A percentile compares a stretch with the other conserved stretches of the same genome.
phyloP scores from a whole-genome alignment of 2,113 vertebrate species.

The Dolichallabes microphthalmus region DNA sequence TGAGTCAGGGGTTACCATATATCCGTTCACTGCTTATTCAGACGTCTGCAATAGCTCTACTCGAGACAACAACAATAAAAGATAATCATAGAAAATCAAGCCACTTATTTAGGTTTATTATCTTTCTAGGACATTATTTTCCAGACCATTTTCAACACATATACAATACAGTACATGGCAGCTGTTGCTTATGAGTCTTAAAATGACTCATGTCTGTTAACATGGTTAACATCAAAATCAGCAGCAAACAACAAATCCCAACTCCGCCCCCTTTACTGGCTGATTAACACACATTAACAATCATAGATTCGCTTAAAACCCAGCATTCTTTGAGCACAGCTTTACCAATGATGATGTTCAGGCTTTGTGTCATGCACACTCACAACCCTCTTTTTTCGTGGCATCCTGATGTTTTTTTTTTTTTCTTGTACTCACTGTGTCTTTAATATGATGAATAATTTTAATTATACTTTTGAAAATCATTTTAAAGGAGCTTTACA shows the following conservation, averaged over 20 bases:
- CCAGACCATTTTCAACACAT: background rate
- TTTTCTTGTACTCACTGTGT: background rate
- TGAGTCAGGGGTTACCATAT: constrained; percentile 21
- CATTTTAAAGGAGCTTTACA: background rate
- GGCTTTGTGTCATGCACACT: background rate
- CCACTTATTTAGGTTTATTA: background rate
- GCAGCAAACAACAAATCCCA: background rate
- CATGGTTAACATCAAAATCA: background rate
- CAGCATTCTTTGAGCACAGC: background rate
- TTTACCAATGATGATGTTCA: background rate
- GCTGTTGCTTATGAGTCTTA: background rate
- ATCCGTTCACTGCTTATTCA: constrained; percentile 19
- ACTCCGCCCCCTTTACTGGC: background rate
- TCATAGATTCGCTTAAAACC: background rate
- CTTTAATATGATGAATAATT: background rate
- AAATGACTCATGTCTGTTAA: background rate
- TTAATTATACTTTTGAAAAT: background rate
- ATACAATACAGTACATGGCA: background rate
- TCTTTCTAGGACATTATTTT: background rate
- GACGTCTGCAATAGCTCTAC: constrained; percentile 25
- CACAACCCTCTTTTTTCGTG: background rate
- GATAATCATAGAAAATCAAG: constrained; percentile 3
- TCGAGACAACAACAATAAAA: constrained; percentile 32
- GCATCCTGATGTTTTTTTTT: background rate
- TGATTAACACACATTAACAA: background rate